These are phyloP conservation scores for Cathartes aura DNA, from an alignment of 2,113 vertebrate genomes.

Conservation along the genomic window DNA sequence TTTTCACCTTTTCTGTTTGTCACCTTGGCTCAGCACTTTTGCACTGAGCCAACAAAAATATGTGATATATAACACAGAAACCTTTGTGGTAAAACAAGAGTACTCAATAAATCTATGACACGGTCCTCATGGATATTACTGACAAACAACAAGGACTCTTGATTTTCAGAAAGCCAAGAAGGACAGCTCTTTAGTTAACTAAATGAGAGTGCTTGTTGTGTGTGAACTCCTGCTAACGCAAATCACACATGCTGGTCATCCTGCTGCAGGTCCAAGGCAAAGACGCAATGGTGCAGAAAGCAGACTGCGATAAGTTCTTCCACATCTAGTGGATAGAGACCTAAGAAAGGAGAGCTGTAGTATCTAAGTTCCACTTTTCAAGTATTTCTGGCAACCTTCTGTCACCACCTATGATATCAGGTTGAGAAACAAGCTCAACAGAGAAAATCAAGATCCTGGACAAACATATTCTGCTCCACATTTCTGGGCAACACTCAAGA, in stretches of 20 bases:
- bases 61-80: background rate
- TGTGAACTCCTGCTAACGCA: background rate
- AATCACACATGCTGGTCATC: background rate
- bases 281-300: background rate
- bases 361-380: background rate
- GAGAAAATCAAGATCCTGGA: background rate
- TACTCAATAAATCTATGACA: background rate
- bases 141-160: background rate
- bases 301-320: background rate
- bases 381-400: background rate
- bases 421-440: background rate
- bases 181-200: background rate
- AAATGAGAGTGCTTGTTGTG: background rate
- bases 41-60: background rate
- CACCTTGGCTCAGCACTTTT: background rate
- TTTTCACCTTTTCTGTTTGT: background rate
- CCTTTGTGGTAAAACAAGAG: background rate
- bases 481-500: background rate
- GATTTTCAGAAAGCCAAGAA: background rate
- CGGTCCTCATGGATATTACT: background rate
- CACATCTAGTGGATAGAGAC: background rate
- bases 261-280: background rate
- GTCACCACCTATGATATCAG: background rate
- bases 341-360: background rate
- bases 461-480: background rate